These are phyloP conservation scores for Rhizomys pruinosus DNA, from an alignment of 2,113 vertebrate species.

Conservation along the genomic window DNA sequence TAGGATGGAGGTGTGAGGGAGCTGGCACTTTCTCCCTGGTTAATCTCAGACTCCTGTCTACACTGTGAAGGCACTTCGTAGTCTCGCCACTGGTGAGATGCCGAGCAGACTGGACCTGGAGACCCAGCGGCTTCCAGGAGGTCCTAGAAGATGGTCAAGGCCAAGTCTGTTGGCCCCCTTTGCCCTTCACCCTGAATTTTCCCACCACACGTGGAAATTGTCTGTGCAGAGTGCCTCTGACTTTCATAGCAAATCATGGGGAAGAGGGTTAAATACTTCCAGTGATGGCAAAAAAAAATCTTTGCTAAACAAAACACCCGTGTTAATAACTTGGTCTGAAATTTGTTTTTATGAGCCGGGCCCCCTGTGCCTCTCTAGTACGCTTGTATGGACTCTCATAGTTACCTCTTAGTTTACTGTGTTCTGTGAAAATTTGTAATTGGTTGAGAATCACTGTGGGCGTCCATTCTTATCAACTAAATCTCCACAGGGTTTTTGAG, in stretches of 20 bases:
- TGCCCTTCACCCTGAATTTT: background rate
- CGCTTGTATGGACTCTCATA: slow-evolving; percentile 94
- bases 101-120: slow-evolving; percentile 43
- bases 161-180: slow-evolving; percentile 14
- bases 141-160: slow-evolving; percentile 61
- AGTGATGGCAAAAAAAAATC: slow-evolving; percentile 77
- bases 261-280: slow-evolving; percentile 68
- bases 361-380: slow-evolving; percentile 98
- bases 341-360: slow-evolving; percentile 89
- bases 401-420: slow-evolving; percentile 90
- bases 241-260: slow-evolving; percentile 46
- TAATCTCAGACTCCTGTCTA: background rate
- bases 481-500: slow-evolving; percentile 93
- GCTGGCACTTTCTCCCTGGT: background rate
- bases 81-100: slow-evolving; percentile 6
- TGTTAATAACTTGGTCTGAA: slow-evolving; percentile 89
- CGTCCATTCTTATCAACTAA: slow-evolving; percentile 93
- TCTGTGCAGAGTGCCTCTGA: slow-evolving; percentile 66
- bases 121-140: slow-evolving; percentile 56
- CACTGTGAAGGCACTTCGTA: background rate
- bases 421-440: slow-evolving; percentile 93
- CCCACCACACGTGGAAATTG: slow-evolving; percentile 29
- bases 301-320: slow-evolving; percentile 82
- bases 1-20: slow-evolving; percentile 52
- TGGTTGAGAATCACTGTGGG: slow-evolving; percentile 94